These are phyloP conservation scores for Ciconia nigra DNA, from an alignment of 2,797 vertebrate genomes.

Conservation along the genomic window DNA sequence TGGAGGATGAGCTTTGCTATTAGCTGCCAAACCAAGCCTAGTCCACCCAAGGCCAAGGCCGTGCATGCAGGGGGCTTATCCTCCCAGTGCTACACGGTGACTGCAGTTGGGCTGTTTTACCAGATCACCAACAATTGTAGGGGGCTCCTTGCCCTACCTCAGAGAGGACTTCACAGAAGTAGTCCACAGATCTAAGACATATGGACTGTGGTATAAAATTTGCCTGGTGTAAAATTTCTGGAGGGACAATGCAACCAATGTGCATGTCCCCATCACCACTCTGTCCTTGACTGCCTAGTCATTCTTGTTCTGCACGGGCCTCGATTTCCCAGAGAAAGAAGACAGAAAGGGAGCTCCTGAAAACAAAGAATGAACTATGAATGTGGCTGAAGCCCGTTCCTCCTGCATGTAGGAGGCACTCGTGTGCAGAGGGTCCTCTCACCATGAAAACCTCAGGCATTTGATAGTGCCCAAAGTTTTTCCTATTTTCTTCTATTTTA, in stretches of 20 bases:
- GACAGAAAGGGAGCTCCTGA: neutral
- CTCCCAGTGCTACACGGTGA: neutral
- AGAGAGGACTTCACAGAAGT: neutral
- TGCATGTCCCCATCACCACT: neutral
- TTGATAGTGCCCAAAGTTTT: neutral
- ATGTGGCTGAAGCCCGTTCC: neutral
- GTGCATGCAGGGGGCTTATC: rapidly evolving
- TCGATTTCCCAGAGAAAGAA: neutral
- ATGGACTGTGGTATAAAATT: no score
- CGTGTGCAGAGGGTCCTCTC: neutral
- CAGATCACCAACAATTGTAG: neutral
- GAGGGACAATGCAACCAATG: neutral
- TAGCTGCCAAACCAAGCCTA: neutral
- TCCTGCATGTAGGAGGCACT: neutral
- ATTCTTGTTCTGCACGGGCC: neutral
- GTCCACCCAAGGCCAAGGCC: neutral
- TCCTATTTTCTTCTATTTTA: neutral
- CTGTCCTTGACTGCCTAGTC: neutral
- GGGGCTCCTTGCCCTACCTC: neutral
- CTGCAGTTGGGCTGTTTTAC: neutral
- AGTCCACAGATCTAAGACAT: neutral
- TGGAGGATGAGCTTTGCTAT: neutral
- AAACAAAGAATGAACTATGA: neutral
- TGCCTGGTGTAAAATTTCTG: neutral
- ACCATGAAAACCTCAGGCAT: neutral